phyloP scores from a whole-genome alignment of 2,113 vertebrate genomes.

The Alethe diademata region DNA sequence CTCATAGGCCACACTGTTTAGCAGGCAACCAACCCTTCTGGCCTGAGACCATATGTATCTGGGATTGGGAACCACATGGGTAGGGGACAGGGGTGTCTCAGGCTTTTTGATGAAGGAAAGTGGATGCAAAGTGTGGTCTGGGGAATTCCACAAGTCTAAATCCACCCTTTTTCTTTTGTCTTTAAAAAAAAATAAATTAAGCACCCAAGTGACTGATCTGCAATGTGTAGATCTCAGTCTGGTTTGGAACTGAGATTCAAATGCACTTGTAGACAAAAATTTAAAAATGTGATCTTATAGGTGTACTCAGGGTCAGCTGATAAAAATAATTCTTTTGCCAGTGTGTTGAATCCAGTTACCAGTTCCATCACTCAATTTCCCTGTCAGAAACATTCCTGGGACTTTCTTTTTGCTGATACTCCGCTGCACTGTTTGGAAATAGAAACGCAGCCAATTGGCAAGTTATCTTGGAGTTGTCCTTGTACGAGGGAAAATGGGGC shows the following conservation, averaged over 20 bases:
- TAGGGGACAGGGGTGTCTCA: background rate
- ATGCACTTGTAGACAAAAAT: background rate
- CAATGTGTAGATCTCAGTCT: background rate
- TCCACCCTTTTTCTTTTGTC: background rate
- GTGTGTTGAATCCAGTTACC: background rate
- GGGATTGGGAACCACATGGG: fast-evolving
- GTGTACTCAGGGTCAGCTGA: background rate
- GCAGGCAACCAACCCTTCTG: fast-evolving
- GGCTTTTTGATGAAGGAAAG: background rate
- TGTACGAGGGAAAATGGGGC: slow-evolving; percentile 21
- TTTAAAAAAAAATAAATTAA: background rate
- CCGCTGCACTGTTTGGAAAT: background rate
- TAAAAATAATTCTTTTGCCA: background rate
- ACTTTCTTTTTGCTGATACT: slow-evolving; percentile 14
- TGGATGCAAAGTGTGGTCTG: background rate
- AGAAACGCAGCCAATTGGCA: slow-evolving; percentile 1
- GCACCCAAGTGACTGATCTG: background rate
- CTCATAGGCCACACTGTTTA: background rate
- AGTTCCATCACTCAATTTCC: background rate
- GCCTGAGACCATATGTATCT: fast-evolving
- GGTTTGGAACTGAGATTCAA: background rate
- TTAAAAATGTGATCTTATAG: background rate
- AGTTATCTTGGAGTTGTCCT: slow-evolving; percentile 45
- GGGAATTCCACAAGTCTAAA: background rate
- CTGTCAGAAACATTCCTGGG: background rate